These are phyloP conservation scores for Tetranychus urticae DNA, from an alignment of 1,140 invertebrate species.

Conservation along the genomic window DNA sequence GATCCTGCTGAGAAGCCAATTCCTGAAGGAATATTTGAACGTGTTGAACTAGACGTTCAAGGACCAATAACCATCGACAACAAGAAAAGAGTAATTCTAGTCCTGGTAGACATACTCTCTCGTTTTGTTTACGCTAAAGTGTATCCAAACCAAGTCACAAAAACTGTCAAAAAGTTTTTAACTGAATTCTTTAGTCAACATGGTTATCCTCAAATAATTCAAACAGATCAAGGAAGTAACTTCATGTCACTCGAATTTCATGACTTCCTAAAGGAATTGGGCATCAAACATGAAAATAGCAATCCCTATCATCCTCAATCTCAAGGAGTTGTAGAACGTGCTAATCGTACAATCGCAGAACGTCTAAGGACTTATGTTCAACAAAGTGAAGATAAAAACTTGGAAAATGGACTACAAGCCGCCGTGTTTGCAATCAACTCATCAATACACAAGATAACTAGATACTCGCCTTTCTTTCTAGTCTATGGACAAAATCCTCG, in stretches of 20 bases:
- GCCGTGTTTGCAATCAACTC: neutral
- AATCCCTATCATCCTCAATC: conserved; percentile 14
- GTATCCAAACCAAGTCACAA: too few species aligned
- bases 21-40: too few species aligned
- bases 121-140: too few species aligned
- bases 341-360: conserved; percentile 12
- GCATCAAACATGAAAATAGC: conserved; percentile 12
- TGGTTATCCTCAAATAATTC: neutral
- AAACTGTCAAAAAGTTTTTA: too few species aligned
- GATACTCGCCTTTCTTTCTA: neutral
- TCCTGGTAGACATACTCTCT: too few species aligned
- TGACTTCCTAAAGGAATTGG: conserved; percentile 2
- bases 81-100: too few species aligned
- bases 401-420: neutral
- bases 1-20: too few species aligned
- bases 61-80: too few species aligned
- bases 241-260: conserved; percentile 16
- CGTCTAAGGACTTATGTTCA: neutral
- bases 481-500: neutral
- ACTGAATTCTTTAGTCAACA: too few species aligned
- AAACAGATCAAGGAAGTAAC: neutral
- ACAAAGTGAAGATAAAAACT: neutral
- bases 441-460: neutral
- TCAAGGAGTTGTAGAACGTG: conserved; percentile 16
- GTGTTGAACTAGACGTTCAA: too few species aligned